These are phyloP conservation scores for Brachionus angularis DNA, from an alignment of 1,140 invertebrate genomes.

Conservation along the genomic window DNA sequence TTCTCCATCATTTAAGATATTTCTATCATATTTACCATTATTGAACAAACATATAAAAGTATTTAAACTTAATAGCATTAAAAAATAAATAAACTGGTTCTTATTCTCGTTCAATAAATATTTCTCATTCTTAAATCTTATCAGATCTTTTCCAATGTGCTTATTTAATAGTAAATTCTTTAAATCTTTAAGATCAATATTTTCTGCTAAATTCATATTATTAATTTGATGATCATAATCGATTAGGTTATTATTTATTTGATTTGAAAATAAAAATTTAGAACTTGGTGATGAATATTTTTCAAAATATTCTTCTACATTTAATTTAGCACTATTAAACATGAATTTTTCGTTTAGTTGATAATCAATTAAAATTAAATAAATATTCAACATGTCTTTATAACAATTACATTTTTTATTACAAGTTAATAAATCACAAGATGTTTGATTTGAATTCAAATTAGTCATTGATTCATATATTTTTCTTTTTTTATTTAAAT, in stretches of 20 bases:
- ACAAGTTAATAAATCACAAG: background rate
- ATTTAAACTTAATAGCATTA: background rate
- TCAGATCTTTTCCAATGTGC: too few relatives aligned
- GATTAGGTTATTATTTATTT: too few relatives aligned
- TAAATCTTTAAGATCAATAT: too few relatives aligned
- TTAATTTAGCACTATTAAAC: background rate
- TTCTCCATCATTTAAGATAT: background rate
- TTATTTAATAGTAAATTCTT: too few relatives aligned
- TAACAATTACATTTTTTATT: background rate
- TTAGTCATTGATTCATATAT: slow-evolving; percentile 9
- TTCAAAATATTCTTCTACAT: too few relatives aligned
- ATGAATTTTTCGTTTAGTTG: background rate
- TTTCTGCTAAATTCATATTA: too few relatives aligned
- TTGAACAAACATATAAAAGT: background rate
- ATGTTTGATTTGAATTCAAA: background rate
- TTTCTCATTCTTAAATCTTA: background rate
- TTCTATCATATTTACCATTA: background rate
- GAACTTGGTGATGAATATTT: too few relatives aligned
- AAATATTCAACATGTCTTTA: slow-evolving; percentile 27
- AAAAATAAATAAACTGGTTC: background rate
- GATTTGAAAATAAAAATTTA: too few relatives aligned
- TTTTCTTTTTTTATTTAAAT: slow-evolving; percentile 2
- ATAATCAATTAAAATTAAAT: slow-evolving; percentile 12
- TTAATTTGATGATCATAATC: too few relatives aligned
- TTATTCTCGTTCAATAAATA: background rate